phyloP scores from a whole-genome alignment of 2,888 invertebrate genomes.

The Hirtodrosophila trivittata region DNA sequence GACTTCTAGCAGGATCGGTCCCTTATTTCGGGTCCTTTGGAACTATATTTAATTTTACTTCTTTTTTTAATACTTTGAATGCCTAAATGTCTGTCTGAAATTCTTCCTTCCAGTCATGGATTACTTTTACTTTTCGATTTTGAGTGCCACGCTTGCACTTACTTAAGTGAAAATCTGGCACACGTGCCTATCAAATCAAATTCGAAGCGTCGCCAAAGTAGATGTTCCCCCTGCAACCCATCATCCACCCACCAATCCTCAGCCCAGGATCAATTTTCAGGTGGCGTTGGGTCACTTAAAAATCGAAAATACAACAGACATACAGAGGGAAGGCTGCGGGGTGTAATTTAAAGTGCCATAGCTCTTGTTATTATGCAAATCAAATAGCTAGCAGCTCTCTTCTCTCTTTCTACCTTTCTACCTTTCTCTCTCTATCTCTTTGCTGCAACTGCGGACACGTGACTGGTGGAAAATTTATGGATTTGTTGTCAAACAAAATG shows the following conservation, averaged over 20 bases:
- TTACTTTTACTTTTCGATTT: conserved; percentile 9
- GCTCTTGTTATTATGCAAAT: conserved; percentile 52
- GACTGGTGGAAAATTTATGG: conserved; percentile 52
- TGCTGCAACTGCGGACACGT: conserved; percentile 49
- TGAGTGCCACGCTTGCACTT: conserved; percentile 34
- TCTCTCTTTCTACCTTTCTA: neutral
- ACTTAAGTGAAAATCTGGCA: conserved; percentile 56
- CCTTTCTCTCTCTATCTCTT: neutral
- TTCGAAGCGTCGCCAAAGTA: conserved; percentile 27
- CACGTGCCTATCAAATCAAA: conserved; percentile 64
- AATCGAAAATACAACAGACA: neutral
- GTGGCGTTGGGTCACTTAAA: conserved; percentile 38
- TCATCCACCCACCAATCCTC: neutral
- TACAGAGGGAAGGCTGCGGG: neutral
- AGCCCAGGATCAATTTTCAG: conserved; percentile 20
- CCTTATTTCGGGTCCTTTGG: too few relatives aligned
- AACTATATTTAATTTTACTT: neutral
- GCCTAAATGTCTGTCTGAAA: neutral
- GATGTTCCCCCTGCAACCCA: conserved; percentile 8
- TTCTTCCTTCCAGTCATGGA: conserved; percentile 7
- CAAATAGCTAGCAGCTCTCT: conserved; percentile 17
- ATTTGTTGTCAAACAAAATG: conserved; percentile 47
- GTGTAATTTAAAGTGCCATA: conserved; percentile 6
- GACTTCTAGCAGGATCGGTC: too few relatives aligned
- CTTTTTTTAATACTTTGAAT: neutral